Percentiles rank a stretch among this genome's conserved stretches.
phyloP scores from a whole-genome alignment of 2,888 invertebrate genomes.

The Candidula unifasciata region DNA sequence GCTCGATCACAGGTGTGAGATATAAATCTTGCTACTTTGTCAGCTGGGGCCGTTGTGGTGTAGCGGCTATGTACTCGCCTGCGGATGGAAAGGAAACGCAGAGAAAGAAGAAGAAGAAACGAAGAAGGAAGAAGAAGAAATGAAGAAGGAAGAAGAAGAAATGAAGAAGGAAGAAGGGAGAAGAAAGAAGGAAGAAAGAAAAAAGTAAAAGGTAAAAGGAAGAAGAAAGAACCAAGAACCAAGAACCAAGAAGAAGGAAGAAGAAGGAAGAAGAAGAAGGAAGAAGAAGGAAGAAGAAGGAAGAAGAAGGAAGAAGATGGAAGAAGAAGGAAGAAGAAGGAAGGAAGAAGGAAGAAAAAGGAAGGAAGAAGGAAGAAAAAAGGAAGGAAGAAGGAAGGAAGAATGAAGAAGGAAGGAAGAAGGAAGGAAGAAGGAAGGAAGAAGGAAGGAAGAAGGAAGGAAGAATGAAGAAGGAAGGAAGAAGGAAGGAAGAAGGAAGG shows the following conservation, averaged over 20 bases:
- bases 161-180: background rate
- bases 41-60: no score
- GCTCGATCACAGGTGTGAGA: no score
- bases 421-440: background rate
- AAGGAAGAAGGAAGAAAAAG: background rate
- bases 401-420: background rate
- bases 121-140: background rate
- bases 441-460: background rate
- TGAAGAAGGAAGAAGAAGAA: background rate
- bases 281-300: background rate
- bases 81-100: no score
- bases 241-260: background rate
- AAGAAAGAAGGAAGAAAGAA: background rate
- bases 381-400: background rate
- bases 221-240: slow-evolving; percentile 23
- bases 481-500: background rate
- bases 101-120: no score
- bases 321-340: slow-evolving; percentile 1
- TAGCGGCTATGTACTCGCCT: no score
- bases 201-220: slow-evolving; percentile 19
- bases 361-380: background rate
- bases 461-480: background rate
- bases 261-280: slow-evolving; percentile 13
- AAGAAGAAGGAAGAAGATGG: slow-evolving; percentile 1
- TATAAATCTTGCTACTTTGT: no score